phyloP scores from a whole-genome alignment of 2,797 vertebrate genomes.

The Cercopithecus diana region DNA sequence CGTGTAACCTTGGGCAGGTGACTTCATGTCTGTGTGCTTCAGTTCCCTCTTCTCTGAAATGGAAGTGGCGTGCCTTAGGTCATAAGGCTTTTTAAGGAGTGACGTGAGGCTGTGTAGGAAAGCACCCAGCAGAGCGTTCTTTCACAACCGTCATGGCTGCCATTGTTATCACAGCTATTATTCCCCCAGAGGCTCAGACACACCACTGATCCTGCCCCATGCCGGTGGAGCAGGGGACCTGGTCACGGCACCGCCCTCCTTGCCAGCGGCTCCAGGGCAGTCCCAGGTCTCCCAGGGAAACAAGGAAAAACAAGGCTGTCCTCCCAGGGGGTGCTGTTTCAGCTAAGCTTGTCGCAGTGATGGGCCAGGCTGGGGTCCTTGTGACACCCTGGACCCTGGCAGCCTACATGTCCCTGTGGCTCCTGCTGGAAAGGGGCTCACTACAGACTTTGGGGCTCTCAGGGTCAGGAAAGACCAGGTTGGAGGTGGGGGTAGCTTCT shows the following conservation, averaged over 20 bases:
- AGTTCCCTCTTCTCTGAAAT: background rate
- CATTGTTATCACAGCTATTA: background rate
- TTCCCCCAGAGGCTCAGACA: fast-evolving
- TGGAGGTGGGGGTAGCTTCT: fast-evolving
- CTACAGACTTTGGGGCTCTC: background rate
- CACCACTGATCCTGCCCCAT: background rate
- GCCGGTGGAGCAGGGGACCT: background rate
- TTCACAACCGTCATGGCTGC: fast-evolving
- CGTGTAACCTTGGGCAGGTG: background rate
- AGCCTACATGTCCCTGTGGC: background rate
- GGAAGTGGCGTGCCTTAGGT: background rate
- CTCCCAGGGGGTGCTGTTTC: background rate
- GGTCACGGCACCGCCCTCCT: background rate
- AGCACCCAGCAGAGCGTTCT: background rate
- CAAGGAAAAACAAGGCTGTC: background rate
- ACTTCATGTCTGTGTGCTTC: background rate
- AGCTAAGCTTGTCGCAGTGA: background rate
- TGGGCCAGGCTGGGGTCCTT: too few species aligned
- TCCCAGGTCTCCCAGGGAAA: background rate
- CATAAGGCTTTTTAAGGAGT: background rate
- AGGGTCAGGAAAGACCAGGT: background rate
- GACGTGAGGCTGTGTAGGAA: background rate
- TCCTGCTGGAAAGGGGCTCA: background rate
- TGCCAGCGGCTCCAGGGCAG: background rate
- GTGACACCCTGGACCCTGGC: background rate